phyloP scores from a whole-genome alignment of 1,140 invertebrate genomes.

The Bombus difficillimus region DNA sequence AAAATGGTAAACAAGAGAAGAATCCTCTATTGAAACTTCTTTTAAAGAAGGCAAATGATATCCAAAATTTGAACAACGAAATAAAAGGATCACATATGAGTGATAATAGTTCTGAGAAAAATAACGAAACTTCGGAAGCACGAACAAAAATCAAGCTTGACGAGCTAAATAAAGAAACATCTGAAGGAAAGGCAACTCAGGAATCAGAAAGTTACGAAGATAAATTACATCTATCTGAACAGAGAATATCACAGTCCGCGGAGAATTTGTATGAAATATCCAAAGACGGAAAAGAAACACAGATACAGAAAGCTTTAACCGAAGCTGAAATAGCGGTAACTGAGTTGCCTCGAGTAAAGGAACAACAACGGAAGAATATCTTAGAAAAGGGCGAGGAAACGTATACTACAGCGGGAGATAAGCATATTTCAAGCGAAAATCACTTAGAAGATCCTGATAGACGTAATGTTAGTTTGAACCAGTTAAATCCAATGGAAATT shows the following conservation, averaged over 20 bases:
- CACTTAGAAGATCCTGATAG: not conserved
- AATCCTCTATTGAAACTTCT: not conserved
- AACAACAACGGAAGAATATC: not conserved
- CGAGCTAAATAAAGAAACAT: not conserved
- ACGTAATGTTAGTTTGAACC: not conserved
- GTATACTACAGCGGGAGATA: not conserved
- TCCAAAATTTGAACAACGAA: not conserved
- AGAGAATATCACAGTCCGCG: not conserved
- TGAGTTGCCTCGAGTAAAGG: not conserved
- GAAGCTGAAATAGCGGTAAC: not conserved
- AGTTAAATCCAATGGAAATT: not conserved
- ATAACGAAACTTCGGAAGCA: not conserved
- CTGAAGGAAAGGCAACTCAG: too few species aligned
- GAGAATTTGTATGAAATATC: not conserved
- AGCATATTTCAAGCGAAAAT: not conserved
- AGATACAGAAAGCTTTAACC: not conserved
- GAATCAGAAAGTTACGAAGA: not conserved
- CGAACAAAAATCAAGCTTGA: not conserved
- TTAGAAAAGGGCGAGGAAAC: not conserved
- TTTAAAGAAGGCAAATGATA: not conserved
- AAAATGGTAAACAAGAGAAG: not conserved
- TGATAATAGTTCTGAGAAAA: not conserved
- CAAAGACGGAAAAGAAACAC: not conserved
- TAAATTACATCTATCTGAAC: not conserved
- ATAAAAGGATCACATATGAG: too few species aligned